Evolutionary conservation across 2,113 vertebrate species (phyloP), one percentile per base, ranked within the genome.

Genomic region (Microtus ochrogaster): DNA sequence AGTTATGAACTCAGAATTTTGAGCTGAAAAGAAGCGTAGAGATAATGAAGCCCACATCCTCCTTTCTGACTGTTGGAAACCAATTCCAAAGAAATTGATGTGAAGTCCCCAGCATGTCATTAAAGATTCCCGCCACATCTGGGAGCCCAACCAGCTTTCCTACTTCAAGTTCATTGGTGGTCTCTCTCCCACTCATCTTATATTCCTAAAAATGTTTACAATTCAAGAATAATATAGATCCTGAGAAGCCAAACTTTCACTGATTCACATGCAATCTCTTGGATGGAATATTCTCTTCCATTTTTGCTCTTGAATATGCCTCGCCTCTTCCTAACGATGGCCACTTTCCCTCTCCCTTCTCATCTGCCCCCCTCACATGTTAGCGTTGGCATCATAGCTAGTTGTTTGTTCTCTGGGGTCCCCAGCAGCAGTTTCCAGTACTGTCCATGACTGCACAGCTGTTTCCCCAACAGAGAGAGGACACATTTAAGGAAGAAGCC

Each of bases 31-130:
- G 26, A 14, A 85, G 70, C 13, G 61, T 7, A 10, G 8, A 95
- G 84, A 95, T 92, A 93, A 94, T 93, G 79, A 81, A 90, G 65
- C 76, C 84, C 28, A 84, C 61, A 24, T 94, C 78, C 33, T 92
- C 33, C 22, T 66, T 94, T 81, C 83, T 74, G 72, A 90, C 65
- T 77, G 36, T n/a, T 90, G 24, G 17, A 68, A 91, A 94, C n/a
- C 17, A 30, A 22, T 94, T 90, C 22, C 47, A 96, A 73, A 90
- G 86, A 70, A 83, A 63, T 8, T n/a, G 12, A 91, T 77, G 17
- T 16, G 47, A 91, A 91, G 90, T 82, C 74, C 21, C 44, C 39
- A 66, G 74, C 0, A 3, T 77, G 44, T 76, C 68, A 85, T 12
- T 22, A 44, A 21, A 74, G 73, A 66, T n/a, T 47, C 22, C 6